Base-by-base conservation (phyloP, 2,113 vertebrate species). In the Gambusia affinis region DNA sequence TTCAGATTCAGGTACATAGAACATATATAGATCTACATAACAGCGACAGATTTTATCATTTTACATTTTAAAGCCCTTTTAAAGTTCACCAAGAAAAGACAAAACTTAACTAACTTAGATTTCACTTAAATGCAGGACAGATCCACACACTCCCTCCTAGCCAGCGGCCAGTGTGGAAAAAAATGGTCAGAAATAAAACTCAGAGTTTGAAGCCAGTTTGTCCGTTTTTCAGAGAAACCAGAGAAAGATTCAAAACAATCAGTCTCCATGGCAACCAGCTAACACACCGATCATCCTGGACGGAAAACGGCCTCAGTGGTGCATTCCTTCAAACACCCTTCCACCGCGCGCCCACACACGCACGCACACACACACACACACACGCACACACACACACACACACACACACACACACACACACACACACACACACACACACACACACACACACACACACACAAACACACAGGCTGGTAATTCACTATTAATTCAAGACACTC, bases 321-420 rank as follows among this genome's bases (percentile, higher is more conserved):
- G 89, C 83, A 47, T 78, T 88, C 90, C 87, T 91, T 90, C 81
- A 89, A 80, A 85, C 72, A 85, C 91, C 89, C 89, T 91, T 88
- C 14, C 42, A 17, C 42, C 39, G 3, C 2, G 12, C 14, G 6
- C 31, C 1, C 31, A 33, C 31, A 33, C 31, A 7, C 31, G 1
- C 31, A 33, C 31, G 7, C 31, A 33, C 31, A 33, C 31, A 33
- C 37, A 12, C 37, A 2, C 8, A 12, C 37, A 12, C 39, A 42
- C 39, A 14, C 39, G 4, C 39, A 11, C 12, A 42, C 39, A 4
- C 0, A 14, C 39, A 42, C 39, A 47, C 44, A 19, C 15, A 19
- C 44, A 19, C 44, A 47, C 44, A 19, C 4, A 47, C 42, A 17
- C 15, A 47, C 42, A 47, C 42, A 67, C 73, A 88, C 63, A 80